Evolutionary conservation across 2,797 vertebrate species (phyloP).

Genomic region (Macropodus opercularis): DNA sequence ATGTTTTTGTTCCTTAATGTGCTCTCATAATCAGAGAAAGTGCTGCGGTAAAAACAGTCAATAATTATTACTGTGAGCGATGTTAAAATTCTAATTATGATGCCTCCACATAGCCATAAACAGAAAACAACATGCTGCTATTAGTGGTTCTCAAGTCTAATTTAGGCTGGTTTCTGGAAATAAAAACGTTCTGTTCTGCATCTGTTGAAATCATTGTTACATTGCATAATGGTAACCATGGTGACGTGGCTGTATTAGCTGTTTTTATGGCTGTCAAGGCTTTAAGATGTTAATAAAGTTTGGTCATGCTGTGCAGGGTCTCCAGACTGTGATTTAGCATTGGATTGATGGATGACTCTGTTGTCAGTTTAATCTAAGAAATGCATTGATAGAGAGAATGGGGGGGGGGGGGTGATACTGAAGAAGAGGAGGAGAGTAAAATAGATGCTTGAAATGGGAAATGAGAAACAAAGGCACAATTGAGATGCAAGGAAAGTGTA

Average conservation of each 20-base stretch:
- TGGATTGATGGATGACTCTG: slow-evolving; percentile 76
- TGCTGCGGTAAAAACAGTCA: neutral
- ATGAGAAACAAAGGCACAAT: neutral
- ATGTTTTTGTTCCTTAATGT: neutral
- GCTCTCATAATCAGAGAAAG: neutral
- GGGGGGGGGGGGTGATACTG: slow-evolving; percentile 24
- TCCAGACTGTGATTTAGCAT: slow-evolving; percentile 55
- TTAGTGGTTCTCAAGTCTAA: neutral
- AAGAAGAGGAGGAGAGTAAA: slow-evolving; percentile 17
- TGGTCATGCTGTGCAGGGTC: slow-evolving; percentile 54
- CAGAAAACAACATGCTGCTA: neutral
- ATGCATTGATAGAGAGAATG: slow-evolving; percentile 52
- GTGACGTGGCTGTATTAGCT: slow-evolving; percentile 21
- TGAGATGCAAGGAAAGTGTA: neutral
- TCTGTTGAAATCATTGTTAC: slow-evolving; percentile 14
- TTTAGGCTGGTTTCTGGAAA: neutral
- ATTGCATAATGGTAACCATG: slow-evolving; percentile 32
- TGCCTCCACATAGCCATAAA: neutral
- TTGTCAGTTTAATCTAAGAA: slow-evolving; percentile 78
- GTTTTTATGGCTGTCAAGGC: slow-evolving; percentile 55
- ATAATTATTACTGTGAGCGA: neutral
- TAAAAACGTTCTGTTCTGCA: too few species aligned
- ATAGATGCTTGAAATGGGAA: slow-evolving; percentile 8
- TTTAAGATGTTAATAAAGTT: slow-evolving; percentile 75
- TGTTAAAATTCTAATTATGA: neutral